Conservation (phyloP, 2,113 vertebrate species). For the Malaclemys terrapin region DNA sequence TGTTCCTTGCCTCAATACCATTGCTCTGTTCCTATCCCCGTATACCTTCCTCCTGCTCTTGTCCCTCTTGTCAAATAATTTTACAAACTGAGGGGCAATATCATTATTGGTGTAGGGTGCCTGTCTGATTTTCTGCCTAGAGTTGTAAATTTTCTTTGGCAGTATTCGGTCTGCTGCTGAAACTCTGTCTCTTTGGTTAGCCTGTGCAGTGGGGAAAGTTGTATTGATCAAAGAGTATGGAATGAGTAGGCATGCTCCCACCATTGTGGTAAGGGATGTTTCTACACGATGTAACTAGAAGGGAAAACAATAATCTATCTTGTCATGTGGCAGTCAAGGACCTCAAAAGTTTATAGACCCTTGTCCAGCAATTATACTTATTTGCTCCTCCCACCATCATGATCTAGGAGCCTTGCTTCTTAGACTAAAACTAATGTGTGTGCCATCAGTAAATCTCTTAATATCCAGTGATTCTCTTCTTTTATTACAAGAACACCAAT, state of each 20-base stretch:
- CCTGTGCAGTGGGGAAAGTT: background rate
- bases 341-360: background rate
- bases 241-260: background rate
- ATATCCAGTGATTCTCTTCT: background rate
- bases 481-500: background rate
- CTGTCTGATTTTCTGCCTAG: background rate
- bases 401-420: background rate
- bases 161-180: background rate
- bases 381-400: background rate
- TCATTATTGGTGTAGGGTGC: background rate
- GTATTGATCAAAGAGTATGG: background rate
- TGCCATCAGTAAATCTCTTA: background rate
- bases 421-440: background rate
- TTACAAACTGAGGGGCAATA: background rate
- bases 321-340: background rate
- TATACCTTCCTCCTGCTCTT: no score
- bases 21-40: background rate
- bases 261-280: background rate
- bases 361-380: background rate
- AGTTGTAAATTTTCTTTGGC: background rate
- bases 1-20: background rate
- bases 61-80: background rate
- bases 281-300: background rate
- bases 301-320: background rate
- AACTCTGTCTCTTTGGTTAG: background rate